These are phyloP conservation scores for Philonicus albiceps DNA, from an alignment of 2,888 invertebrate genomes.

Conservation along the genomic window DNA sequence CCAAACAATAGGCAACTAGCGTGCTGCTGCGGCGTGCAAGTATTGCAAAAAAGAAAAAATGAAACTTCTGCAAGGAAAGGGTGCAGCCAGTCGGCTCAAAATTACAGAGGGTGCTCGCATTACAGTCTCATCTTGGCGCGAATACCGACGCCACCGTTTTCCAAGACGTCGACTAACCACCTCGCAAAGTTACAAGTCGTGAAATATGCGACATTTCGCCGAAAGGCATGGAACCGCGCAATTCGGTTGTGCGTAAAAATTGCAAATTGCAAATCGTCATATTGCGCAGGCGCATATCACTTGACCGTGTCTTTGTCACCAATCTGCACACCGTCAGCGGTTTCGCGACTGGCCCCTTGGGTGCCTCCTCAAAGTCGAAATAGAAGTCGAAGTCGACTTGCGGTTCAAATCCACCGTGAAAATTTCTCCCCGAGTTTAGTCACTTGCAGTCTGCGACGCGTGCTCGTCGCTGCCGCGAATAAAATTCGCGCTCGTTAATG, in stretches of 20 bases:
- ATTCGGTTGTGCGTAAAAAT: not conserved
- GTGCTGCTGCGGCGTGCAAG: not conserved
- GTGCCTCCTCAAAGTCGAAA: not conserved
- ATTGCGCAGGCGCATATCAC: slow-evolving; percentile 5
- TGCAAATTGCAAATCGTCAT: not conserved
- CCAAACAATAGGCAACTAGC: not conserved
- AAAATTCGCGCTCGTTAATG: not conserved
- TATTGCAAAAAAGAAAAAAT: not conserved
- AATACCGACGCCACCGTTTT: not conserved
- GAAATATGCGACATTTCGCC: not conserved
- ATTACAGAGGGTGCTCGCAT: not conserved
- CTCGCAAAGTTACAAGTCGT: not conserved
- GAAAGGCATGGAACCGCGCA: not conserved
- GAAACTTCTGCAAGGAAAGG: not conserved
- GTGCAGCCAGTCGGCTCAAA: not conserved
- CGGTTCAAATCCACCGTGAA: not conserved
- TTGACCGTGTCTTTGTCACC: not conserved
- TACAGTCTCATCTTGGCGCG: too few species aligned
- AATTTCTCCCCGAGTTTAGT: slow-evolving; percentile 27
- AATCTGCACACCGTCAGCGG: not conserved
- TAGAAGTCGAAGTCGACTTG: not conserved
- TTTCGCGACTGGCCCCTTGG: not conserved
- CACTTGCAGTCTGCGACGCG: slow-evolving; percentile 9
- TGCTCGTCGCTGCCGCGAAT: not conserved
- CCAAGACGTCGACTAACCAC: not conserved